Conservation (phyloP, 1,140 invertebrate species). For the Helicoverpa armigera region DNA sequence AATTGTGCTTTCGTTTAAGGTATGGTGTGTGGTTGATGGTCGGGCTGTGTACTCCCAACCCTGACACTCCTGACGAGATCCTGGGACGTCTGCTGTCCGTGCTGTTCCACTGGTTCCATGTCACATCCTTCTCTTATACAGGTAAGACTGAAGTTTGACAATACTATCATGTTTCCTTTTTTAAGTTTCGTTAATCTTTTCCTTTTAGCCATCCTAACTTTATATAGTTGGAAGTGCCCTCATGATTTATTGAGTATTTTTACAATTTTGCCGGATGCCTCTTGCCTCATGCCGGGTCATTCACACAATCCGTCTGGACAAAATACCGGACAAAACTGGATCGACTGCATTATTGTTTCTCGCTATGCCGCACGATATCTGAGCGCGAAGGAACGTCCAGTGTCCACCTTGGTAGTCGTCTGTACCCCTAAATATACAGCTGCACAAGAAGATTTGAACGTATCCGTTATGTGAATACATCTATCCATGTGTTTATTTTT, state of each 20-base stretch:
- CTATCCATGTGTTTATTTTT: background rate
- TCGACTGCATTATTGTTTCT: too few species aligned
- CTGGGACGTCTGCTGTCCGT: constrained; percentile 97
- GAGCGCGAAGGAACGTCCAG: too few species aligned
- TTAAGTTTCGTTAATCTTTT: too few species aligned
- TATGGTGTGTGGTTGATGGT: constrained; percentile 99
- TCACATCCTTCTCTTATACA: constrained; percentile 98
- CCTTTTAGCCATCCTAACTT: background rate
- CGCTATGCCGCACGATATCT: too few species aligned
- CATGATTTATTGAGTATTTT: background rate
- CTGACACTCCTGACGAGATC: constrained; percentile 94
- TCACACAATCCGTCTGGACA: too few species aligned
- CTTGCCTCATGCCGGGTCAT: too few species aligned
- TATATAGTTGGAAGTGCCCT: background rate
- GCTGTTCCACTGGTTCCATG: constrained; percentile 99
- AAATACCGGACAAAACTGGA: too few species aligned
- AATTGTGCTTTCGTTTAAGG: constrained; percentile 54
- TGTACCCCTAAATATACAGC: too few species aligned
- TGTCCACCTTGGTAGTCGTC: too few species aligned
- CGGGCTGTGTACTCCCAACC: constrained; percentile 95
- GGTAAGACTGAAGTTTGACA: constrained; percentile 88
- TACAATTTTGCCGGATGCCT: background rate
- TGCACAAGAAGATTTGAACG: too few species aligned
- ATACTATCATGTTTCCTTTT: too few species aligned
- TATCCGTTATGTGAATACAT: background rate